These are phyloP conservation scores for Hylaeus volcanicus DNA, from an alignment of 1,140 invertebrate species.

Conservation along the genomic window DNA sequence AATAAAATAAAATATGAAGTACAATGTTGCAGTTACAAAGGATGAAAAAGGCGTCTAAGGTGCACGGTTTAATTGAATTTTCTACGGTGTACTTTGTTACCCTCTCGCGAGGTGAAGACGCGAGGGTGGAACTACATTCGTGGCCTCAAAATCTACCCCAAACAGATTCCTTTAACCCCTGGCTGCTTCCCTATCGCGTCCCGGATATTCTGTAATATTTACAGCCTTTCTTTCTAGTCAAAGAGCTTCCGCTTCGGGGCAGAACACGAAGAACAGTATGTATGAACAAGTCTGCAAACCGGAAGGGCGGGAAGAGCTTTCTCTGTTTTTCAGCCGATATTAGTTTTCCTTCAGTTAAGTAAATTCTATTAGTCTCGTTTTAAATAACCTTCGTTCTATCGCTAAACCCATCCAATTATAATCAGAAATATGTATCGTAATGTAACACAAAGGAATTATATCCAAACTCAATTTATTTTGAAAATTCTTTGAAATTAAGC, in stretches of 20 bases:
- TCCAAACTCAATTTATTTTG: no score
- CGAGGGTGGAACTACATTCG: not conserved
- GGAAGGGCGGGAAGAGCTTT: not conserved
- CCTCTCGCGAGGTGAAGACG: not conserved
- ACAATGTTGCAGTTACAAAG: not conserved
- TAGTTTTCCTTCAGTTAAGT: slow-evolving; percentile 14
- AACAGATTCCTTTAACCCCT: not conserved
- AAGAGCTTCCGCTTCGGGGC: slow-evolving; percentile 11
- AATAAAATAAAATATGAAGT: not conserved
- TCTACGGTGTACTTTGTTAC: not conserved
- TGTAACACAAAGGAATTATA: no score
- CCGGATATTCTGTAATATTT: slow-evolving; percentile 37
- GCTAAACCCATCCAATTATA: not conserved
- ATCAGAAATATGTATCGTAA: no score
- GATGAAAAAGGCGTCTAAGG: not conserved
- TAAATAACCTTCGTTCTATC: not conserved
- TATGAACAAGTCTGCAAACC: slow-evolving; percentile 24
- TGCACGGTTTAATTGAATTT: not conserved
- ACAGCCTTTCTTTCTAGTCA: slow-evolving; percentile 21
- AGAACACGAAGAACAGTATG: slow-evolving; percentile 9
- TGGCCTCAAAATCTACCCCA: not conserved
- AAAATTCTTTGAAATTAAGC: no score
- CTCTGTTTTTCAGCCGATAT: not conserved
- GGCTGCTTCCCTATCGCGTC: not conserved
- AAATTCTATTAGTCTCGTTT: not conserved